Evolutionary conservation across 2,888 invertebrate species (phyloP).

Genomic region (Blastobasis lacticolella): DNA sequence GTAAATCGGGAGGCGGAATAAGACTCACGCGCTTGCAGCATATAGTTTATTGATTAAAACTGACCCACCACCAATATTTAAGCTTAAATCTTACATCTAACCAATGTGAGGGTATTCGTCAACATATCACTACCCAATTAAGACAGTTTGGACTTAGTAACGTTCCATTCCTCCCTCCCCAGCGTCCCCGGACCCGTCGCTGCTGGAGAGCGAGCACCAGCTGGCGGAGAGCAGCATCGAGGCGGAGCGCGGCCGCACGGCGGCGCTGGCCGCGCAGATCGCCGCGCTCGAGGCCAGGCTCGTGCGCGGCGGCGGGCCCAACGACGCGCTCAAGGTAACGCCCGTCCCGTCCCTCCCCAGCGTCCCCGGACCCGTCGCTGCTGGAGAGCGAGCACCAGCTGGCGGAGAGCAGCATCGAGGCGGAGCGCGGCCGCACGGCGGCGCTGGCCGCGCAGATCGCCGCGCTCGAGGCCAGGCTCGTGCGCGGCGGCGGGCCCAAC

Average conservation of each 20-base stretch:
- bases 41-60: no score
- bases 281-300: slow-evolving; percentile 93
- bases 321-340: not conserved
- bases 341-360: slow-evolving; percentile 25
- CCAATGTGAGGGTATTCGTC: no score
- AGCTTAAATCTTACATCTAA: no score
- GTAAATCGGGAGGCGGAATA: no score
- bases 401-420: slow-evolving; percentile 72
- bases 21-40: no score
- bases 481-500: slow-evolving; percentile 82
- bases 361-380: slow-evolving; percentile 54
- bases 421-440: slow-evolving; percentile 82
- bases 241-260: slow-evolving; percentile 81
- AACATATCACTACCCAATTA: no score
- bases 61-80: no score
- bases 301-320: slow-evolving; percentile 84
- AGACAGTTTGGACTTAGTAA: not conserved
- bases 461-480: slow-evolving; percentile 93
- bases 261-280: slow-evolving; percentile 85
- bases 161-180: slow-evolving; percentile 7
- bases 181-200: slow-evolving; percentile 56
- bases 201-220: slow-evolving; percentile 64
- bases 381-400: slow-evolving; percentile 65
- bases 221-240: slow-evolving; percentile 70
- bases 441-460: slow-evolving; percentile 85